These are phyloP conservation scores for Eidolon helvum DNA, from an alignment of 2,113 vertebrate genomes.

Conservation along the genomic window DNA sequence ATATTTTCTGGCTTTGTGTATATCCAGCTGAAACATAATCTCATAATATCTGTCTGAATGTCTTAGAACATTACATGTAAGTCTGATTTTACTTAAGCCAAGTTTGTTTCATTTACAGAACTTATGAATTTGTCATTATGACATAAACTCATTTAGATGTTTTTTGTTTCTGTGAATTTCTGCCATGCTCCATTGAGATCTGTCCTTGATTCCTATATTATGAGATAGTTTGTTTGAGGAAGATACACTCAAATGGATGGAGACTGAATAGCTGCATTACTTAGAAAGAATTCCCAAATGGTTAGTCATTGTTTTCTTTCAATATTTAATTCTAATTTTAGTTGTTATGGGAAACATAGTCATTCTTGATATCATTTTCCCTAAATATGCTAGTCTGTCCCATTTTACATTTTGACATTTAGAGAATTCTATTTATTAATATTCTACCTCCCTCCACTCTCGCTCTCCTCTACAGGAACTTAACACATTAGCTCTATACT, in stretches of 20 bases:
- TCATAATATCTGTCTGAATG: background rate
- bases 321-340: background rate
- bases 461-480: background rate
- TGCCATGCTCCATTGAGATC: background rate
- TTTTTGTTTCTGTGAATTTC: slow-evolving; percentile 35
- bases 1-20: background rate
- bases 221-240: background rate
- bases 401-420: background rate
- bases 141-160: background rate
- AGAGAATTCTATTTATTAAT: background rate
- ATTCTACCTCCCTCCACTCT: background rate
- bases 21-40: background rate
- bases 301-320: background rate
- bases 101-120: background rate
- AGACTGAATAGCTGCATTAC: background rate
- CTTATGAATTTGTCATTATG: background rate
- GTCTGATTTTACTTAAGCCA: background rate
- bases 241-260: background rate
- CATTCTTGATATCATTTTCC: background rate
- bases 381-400: background rate
- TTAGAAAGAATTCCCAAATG: background rate
- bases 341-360: background rate
- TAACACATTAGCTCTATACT: background rate
- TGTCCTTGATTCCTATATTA: background rate
- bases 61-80: background rate